Evolutionary conservation across 2,888 invertebrate species (phyloP).

Genomic region (Lysandra coridon): DNA sequence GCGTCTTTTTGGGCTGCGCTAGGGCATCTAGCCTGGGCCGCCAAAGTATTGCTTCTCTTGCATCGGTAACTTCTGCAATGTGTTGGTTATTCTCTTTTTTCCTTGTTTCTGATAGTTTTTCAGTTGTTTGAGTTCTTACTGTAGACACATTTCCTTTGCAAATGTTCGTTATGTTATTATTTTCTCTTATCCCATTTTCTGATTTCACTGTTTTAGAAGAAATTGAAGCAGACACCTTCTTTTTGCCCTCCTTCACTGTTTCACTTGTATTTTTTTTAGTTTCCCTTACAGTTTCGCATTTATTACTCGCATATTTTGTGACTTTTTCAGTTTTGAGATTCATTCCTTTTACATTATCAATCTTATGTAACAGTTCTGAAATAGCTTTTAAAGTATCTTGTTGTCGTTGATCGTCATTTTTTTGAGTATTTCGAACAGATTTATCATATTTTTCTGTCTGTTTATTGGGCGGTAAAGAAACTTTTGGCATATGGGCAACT

Average conservation of each 20-base stretch:
- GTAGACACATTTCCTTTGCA: neutral
- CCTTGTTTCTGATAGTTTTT: neutral
- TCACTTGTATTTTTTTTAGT: neutral
- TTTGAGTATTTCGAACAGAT: conserved; percentile 50
- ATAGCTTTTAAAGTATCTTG: conserved; percentile 69
- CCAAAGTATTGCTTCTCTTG: conserved; percentile 67
- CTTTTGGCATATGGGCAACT: conserved; percentile 54
- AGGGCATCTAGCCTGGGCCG: conserved; percentile 63
- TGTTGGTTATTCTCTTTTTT: conserved; percentile 50
- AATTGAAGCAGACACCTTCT: neutral
- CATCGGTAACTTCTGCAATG: conserved; percentile 62
- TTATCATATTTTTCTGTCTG: conserved; percentile 48
- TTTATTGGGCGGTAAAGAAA: conserved; percentile 59
- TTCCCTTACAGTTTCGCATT: conserved; percentile 42
- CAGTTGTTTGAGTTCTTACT: neutral
- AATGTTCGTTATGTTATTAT: neutral
- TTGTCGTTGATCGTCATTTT: conserved; percentile 46
- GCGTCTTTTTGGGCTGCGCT: conserved; percentile 66
- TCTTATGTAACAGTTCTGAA: conserved; percentile 65
- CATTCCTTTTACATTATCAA: conserved; percentile 63
- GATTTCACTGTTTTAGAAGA: neutral
- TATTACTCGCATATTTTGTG: conserved; percentile 47
- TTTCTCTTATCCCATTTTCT: neutral
- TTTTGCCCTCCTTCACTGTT: neutral
- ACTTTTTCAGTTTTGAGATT: conserved; percentile 45